phyloP scores from a whole-genome alignment of 2,888 invertebrate species.

The Stomorhina lunata region DNA sequence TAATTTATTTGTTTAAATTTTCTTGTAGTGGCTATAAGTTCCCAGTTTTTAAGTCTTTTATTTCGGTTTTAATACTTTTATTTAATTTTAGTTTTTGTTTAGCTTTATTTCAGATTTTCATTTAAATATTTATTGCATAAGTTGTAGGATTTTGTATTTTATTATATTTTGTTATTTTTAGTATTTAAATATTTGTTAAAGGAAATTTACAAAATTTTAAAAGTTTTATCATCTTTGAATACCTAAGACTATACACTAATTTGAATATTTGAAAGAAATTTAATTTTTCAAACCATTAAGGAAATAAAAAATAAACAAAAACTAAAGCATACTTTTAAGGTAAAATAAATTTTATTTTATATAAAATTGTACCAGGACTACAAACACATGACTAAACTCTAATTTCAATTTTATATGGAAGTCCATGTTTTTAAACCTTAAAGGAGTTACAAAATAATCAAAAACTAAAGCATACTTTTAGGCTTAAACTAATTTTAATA shows the following conservation, averaged over 20 bases:
- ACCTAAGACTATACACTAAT: too few relatives aligned
- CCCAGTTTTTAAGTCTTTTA: constrained; percentile 64
- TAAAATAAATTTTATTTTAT: too few relatives aligned
- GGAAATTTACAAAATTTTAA: background rate
- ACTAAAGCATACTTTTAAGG: constrained; percentile 26
- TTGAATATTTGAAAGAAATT: too few relatives aligned
- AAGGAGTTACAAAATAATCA: too few relatives aligned
- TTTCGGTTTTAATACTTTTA: constrained; percentile 24
- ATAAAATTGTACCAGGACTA: too few relatives aligned
- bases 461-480: too few relatives aligned
- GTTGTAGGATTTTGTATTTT: constrained; percentile 49
- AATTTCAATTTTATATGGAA: too few relatives aligned
- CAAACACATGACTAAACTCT: too few relatives aligned
- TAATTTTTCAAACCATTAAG: too few relatives aligned
- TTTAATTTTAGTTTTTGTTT: constrained; percentile 44
- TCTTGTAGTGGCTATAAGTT: constrained; percentile 68
- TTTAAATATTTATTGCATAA: constrained; percentile 61
- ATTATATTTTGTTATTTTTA: background rate
- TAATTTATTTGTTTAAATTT: constrained; percentile 70
- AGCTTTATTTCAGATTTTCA: constrained; percentile 48
- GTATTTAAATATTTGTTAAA: background rate
- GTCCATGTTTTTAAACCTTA: too few relatives aligned
- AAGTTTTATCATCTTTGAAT: background rate
- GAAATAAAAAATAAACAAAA: background rate
- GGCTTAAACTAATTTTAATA: too few relatives aligned